Conservation (phyloP, 2,888 invertebrate species). For the Trichopria drosophilae region DNA sequence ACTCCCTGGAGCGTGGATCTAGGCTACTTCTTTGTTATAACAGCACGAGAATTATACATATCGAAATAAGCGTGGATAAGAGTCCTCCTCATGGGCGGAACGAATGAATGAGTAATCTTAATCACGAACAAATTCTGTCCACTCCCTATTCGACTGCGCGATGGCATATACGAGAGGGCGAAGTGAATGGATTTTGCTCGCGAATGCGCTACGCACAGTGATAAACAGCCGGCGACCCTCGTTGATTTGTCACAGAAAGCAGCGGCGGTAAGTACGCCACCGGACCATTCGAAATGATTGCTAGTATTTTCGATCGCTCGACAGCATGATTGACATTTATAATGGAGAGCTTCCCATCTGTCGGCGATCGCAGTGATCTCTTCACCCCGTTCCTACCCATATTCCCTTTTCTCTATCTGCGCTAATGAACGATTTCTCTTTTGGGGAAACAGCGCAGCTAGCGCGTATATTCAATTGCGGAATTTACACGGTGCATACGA, state of each 20-base stretch:
- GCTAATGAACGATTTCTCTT: constrained; percentile 20
- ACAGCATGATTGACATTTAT: constrained; percentile 38
- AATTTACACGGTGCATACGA: too few relatives aligned
- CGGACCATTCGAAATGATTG: constrained; percentile 28
- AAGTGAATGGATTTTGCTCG: too few relatives aligned
- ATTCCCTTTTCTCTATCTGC: background rate
- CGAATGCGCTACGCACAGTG: background rate
- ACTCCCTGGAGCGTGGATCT: too few relatives aligned
- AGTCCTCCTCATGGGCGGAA: too few relatives aligned
- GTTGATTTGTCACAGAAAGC: constrained; percentile 9
- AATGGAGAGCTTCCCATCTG: constrained; percentile 36
- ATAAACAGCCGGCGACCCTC: background rate
- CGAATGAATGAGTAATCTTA: too few relatives aligned
- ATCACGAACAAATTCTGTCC: too few relatives aligned
- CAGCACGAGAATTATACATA: too few relatives aligned
- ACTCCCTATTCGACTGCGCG: too few relatives aligned
- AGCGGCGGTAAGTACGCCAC: background rate
- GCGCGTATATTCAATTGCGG: too few relatives aligned
- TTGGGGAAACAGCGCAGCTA: background rate
- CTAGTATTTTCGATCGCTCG: constrained; percentile 28
- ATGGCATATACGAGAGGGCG: too few relatives aligned
- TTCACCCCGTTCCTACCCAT: constrained; percentile 1
- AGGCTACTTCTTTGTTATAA: too few relatives aligned
- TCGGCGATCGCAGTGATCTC: constrained; percentile 26
- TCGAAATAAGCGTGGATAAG: too few relatives aligned